Evolutionary conservation across 2,888 invertebrate genomes (phyloP).

Genomic region (Epirrhoe tristata): DNA sequence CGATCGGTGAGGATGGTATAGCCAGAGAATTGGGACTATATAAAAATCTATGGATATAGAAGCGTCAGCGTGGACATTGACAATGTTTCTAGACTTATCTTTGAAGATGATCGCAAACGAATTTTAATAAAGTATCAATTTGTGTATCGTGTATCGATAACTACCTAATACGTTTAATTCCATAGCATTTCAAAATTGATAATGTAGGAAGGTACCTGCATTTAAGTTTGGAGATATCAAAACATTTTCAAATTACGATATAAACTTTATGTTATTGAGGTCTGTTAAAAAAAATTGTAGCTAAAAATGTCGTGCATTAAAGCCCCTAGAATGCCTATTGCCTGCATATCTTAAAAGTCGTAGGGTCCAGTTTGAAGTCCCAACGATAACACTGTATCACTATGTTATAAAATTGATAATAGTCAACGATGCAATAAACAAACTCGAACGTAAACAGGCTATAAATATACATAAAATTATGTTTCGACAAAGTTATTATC

Average conservation of each 20-base stretch:
- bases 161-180: not conserved
- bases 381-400: constrained; percentile 71
- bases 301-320: constrained; percentile 51
- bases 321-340: constrained; percentile 54
- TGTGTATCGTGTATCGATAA: not conserved
- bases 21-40: too few relatives aligned
- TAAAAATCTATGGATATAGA: too few relatives aligned
- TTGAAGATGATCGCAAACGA: constrained; percentile 12
- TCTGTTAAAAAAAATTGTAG: not conserved
- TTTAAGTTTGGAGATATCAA: not conserved
- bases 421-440: constrained; percentile 59
- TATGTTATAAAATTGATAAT: constrained; percentile 77
- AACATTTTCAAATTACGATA: not conserved
- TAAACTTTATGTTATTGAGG: not conserved
- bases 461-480: constrained; percentile 62
- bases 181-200: not conserved
- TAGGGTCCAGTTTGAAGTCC: constrained; percentile 70
- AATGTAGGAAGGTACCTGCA: not conserved
- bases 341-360: constrained; percentile 56
- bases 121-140: constrained; percentile 7
- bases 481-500: constrained; percentile 58
- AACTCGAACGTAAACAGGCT: constrained; percentile 58
- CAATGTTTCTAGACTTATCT: constrained; percentile 32
- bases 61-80: constrained; percentile 31
- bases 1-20: constrained; percentile 48